phyloP scores from a whole-genome alignment of 2,113 vertebrate species.

The Myotis davidii region DNA sequence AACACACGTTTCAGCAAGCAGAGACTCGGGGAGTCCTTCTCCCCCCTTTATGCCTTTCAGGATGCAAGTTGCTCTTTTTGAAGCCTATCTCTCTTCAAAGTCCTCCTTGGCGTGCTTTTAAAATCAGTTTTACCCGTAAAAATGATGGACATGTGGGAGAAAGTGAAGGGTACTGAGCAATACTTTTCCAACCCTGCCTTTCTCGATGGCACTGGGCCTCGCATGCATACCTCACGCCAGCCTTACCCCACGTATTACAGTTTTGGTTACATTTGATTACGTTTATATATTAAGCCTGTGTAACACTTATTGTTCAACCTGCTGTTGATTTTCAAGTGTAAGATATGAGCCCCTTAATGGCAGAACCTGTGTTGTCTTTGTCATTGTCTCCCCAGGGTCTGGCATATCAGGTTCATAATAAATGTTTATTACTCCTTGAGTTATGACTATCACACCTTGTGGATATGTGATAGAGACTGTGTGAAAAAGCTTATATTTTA shows the following conservation, averaged over 20 bases:
- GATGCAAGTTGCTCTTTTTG: background rate
- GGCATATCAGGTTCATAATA: background rate
- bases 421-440: background rate
- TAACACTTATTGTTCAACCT: background rate
- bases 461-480: background rate
- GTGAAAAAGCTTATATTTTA: conserved; percentile 1
- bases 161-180: background rate
- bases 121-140: background rate
- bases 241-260: background rate
- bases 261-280: background rate
- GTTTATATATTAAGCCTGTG: background rate
- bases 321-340: background rate
- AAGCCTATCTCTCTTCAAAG: background rate
- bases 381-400: background rate
- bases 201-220: background rate
- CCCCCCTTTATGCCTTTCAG: background rate
- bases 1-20: background rate
- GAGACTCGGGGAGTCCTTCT: background rate
- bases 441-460: background rate
- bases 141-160: background rate
- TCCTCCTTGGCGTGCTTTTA: background rate
- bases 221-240: accelerated
- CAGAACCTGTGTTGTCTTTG: background rate
- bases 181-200: background rate
- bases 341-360: background rate